Base-by-base conservation (phyloP, 2,113 vertebrate species). In the Talpa occidentalis region DNA sequence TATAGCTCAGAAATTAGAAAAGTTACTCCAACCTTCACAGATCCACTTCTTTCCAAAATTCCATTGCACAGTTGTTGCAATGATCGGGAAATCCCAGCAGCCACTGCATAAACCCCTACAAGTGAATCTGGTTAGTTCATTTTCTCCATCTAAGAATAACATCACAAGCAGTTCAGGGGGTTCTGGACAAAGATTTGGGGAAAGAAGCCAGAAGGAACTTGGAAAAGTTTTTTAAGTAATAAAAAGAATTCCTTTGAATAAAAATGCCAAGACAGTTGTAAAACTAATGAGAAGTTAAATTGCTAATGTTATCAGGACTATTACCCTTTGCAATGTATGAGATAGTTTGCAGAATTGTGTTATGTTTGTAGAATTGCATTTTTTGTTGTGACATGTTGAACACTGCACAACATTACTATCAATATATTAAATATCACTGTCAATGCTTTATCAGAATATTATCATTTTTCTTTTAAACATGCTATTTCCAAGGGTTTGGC, bases 381-480 rank as follows among this genome's bases (percentile, higher is more conserved):
- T 93, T 81, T 73, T 89, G 60, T 93, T 93, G 60, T 93, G 95
- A 92, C 66, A 72, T 81, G 76, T 90, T 84, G 93, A 90, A 90
- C 88, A 90, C 49, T 90, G 90, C 59, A 93, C 64, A 76, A 42
- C 59, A 17, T 92, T 84, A 70, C 54, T 95, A 77, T 81, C 84
- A 95, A 91, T 87, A 47, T 84, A 88, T 96, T 93, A 93, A 92
- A 81, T 85, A 90, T 95, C 77, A 85, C 62, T 93, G 84, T 90
- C 87, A 59, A 14, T 95, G 44, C 91, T 96, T 94, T 88, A 93
- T 96, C 80, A 74, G 94, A 94, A 93, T 81, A 85, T 92, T 77
- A 85, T 96, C 73, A 73, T 93, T 97, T 95, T 96, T 92, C 90
- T 97, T 95, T 94, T 62, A 88, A 78, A 84, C 35, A 69, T 81